Evolutionary conservation across 2,113 vertebrate species (phyloP).

Genomic region (Maccullochella peelii): DNA sequence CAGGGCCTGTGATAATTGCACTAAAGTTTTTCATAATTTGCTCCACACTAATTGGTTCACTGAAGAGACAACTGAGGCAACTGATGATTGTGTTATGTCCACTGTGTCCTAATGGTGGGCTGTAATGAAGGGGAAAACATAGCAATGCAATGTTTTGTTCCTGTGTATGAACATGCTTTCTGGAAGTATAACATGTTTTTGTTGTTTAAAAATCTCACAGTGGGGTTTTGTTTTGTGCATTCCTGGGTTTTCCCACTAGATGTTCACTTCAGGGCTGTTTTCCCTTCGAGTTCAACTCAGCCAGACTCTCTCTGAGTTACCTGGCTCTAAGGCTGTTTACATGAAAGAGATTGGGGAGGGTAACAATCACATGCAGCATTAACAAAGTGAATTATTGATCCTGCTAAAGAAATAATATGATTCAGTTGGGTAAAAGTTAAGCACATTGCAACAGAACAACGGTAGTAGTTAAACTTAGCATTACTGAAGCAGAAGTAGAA

Average conservation of each 20-base stretch:
- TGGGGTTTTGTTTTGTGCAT: background rate
- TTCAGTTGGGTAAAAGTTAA: constrained; percentile 13
- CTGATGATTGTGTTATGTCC: background rate
- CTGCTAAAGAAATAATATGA: constrained; percentile 18
- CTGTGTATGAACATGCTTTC: background rate
- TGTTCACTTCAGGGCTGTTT: constrained; percentile 8
- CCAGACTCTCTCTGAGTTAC: background rate
- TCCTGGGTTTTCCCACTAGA: background rate
- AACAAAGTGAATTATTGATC: constrained; percentile 21
- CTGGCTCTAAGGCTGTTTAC: background rate
- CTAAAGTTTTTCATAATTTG: constrained; percentile 5
- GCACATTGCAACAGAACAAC: background rate
- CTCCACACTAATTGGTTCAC: constrained; percentile 25
- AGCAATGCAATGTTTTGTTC: background rate
- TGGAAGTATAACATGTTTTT: background rate
- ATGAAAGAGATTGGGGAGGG: background rate
- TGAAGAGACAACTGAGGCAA: constrained; percentile 3
- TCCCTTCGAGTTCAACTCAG: background rate
- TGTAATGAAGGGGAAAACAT: background rate
- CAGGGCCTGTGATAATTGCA: constrained; percentile 9
- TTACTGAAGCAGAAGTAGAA: background rate
- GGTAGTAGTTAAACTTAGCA: background rate
- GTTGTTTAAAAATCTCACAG: background rate
- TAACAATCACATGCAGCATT: constrained; percentile 3
- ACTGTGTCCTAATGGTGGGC: background rate